These are phyloP conservation scores for Epinephelus coioides DNA, from an alignment of 2,797 vertebrate species.

Conservation along the genomic window DNA sequence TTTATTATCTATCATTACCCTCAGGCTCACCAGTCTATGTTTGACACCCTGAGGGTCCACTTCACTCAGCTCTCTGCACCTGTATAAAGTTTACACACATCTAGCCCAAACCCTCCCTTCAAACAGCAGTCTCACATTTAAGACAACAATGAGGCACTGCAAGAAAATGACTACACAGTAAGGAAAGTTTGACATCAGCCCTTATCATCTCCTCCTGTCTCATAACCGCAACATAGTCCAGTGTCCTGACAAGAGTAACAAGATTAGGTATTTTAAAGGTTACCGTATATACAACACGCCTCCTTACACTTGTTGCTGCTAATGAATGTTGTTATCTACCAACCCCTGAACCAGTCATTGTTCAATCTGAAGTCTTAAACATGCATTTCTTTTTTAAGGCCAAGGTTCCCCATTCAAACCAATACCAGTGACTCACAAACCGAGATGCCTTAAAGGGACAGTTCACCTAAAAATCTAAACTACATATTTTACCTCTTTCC, in stretches of 20 bases:
- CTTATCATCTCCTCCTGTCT: conserved; percentile 2
- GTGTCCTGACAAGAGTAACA: neutral
- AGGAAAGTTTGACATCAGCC: conserved; percentile 13
- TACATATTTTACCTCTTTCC: neutral
- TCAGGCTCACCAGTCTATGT: conserved; percentile 45
- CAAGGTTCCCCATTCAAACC: conserved; percentile 46
- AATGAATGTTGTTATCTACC: neutral
- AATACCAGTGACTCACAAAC: conserved; percentile 53
- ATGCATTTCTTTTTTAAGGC: conserved; percentile 3
- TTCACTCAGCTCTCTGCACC: conserved; percentile 48
- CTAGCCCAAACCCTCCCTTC: conserved; percentile 10
- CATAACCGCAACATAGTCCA: neutral
- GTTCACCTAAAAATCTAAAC: conserved; percentile 7
- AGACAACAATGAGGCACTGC: conserved; percentile 7
- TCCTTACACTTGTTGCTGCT: too few species aligned
- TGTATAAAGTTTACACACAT: conserved; percentile 45
- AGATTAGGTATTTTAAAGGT: neutral
- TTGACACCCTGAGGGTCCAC: conserved; percentile 61
- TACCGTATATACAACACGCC: neutral
- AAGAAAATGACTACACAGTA: conserved; percentile 6
- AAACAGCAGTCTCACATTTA: conserved; percentile 11
- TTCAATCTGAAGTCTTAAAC: neutral
- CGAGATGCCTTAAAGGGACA: neutral
- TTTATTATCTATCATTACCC: conserved; percentile 46
- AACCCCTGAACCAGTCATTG: neutral